Conservation (phyloP, 2,888 invertebrate species). For the Arenicola marina region DNA sequence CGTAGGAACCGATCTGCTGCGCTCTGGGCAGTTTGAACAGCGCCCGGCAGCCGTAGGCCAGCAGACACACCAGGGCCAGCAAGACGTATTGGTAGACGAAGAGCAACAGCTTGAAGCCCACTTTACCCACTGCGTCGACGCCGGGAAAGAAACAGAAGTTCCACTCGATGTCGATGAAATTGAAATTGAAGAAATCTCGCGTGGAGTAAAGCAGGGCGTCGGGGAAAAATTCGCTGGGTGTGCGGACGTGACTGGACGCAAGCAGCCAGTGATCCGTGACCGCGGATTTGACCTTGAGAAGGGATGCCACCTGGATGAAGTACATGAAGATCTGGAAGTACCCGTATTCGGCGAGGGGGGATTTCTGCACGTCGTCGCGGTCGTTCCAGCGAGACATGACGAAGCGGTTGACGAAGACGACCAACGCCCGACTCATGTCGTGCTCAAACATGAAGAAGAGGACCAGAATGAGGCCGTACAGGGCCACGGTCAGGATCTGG, state of each 20-base stretch:
- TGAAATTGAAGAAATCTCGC: constrained; percentile 8
- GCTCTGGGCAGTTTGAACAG: no score
- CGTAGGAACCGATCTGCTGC: no score
- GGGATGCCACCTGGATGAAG: constrained; percentile 23
- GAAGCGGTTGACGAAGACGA: constrained; percentile 3
- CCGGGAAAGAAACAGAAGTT: constrained; percentile 8
- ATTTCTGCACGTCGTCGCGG: not conserved
- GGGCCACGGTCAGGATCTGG: not conserved
- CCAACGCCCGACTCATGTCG: no score
- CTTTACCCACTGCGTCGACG: constrained; percentile 9
- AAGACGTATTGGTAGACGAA: constrained; percentile 10
- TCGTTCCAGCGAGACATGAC: not conserved
- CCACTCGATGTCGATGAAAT: not conserved
- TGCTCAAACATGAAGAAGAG: constrained; percentile 26
- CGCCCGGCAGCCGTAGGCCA: constrained; percentile 9
- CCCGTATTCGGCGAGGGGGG: constrained; percentile 5
- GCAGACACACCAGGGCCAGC: constrained; percentile 5
- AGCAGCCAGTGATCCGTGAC: no score
- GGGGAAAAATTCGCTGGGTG: constrained; percentile 11
- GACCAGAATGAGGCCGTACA: constrained; percentile 27
- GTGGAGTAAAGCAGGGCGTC: constrained; percentile 4
- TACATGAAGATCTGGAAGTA: constrained; percentile 32
- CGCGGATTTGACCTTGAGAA: constrained; percentile 18
- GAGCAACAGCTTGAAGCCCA: not conserved
- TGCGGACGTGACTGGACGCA: not conserved